These are phyloP conservation scores for Callosobruchus maculatus DNA, from an alignment of 2,888 invertebrate species.

Conservation along the genomic window DNA sequence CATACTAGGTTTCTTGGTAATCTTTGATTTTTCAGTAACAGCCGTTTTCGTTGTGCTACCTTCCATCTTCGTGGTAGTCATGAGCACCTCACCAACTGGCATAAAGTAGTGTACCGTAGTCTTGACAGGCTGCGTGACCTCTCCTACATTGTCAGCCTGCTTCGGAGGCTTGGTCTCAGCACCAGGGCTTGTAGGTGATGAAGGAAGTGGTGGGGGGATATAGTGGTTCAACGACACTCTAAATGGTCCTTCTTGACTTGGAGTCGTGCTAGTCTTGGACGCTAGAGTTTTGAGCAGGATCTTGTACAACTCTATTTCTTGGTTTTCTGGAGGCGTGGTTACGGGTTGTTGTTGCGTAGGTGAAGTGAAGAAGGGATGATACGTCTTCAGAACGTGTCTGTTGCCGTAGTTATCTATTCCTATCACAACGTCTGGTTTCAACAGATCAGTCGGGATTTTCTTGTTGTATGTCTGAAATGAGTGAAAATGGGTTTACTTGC, in stretches of 20 bases:
- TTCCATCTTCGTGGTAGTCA: slow-evolving; percentile 4
- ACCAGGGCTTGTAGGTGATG: neutral
- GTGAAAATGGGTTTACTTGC: neutral
- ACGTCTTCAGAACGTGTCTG: slow-evolving; percentile 34
- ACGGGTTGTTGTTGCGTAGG: slow-evolving; percentile 13
- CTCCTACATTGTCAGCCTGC: neutral
- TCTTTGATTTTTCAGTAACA: slow-evolving; percentile 3
- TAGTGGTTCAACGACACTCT: slow-evolving; percentile 10
- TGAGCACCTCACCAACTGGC: slow-evolving; percentile 24
- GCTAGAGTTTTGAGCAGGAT: slow-evolving; percentile 35
- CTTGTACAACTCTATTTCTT: slow-evolving; percentile 37
- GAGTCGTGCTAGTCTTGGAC: slow-evolving; percentile 25
- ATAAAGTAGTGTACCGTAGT: slow-evolving; percentile 32
- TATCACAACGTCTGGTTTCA: slow-evolving; percentile 22
- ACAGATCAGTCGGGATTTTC: slow-evolving; percentile 20
- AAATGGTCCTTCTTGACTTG: slow-evolving; percentile 13
- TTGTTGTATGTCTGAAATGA: slow-evolving; percentile 15
- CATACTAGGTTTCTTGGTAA: slow-evolving; percentile 2
- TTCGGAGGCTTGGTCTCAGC: neutral
- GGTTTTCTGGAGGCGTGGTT: slow-evolving; percentile 10
- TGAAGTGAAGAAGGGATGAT: slow-evolving; percentile 28
- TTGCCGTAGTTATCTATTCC: slow-evolving; percentile 31
- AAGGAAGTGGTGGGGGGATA: slow-evolving; percentile 7
- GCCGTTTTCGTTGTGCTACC: neutral
- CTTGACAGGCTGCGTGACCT: slow-evolving; percentile 6